Percentiles rank a stretch among this genome's conserved stretches.
Evolutionary conservation across 1,140 invertebrate species (phyloP).

Genomic region (Diachasma alloeum): DNA sequence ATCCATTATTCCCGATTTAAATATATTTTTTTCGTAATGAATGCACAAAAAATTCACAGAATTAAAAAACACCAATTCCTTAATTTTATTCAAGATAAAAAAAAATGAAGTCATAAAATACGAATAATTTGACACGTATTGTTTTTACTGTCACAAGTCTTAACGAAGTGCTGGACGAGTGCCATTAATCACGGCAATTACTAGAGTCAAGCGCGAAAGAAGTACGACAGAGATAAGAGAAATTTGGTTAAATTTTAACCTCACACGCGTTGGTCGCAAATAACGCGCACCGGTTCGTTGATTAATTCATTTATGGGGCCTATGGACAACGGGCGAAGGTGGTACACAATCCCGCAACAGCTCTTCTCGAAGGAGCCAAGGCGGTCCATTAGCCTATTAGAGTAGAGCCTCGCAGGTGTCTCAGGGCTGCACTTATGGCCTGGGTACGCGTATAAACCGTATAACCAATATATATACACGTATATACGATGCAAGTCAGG

Average conservation of each 20-base stretch:
- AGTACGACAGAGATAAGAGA: not conserved
- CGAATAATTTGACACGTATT: not conserved
- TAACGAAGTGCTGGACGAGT: not conserved
- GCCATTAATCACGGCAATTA: constrained; percentile 13
- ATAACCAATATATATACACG: not conserved
- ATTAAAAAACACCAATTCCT: too few relatives aligned
- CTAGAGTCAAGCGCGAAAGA: constrained; percentile 4
- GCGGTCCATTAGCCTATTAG: constrained; percentile 33
- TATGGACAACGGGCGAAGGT: not conserved
- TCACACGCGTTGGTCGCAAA: not conserved
- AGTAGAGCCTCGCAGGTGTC: not conserved
- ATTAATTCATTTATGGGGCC: constrained; percentile 24
- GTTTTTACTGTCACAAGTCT: not conserved
- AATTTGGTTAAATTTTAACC: not conserved
- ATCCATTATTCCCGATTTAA: too few relatives aligned
- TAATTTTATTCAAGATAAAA: not conserved
- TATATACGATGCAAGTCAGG: not conserved
- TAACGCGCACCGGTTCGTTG: not conserved
- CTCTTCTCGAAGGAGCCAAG: constrained; percentile 17
- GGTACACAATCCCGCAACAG: not conserved
- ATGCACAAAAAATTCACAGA: too few relatives aligned
- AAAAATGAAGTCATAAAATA: not conserved
- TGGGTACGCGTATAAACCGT: not conserved
- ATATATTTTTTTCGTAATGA: too few relatives aligned
- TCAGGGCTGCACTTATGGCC: constrained; percentile 2